A percentile compares a stretch with the other conserved stretches of the same genome.
phyloP scores from a whole-genome alignment of 2,113 vertebrate species.

The Parus major region DNA sequence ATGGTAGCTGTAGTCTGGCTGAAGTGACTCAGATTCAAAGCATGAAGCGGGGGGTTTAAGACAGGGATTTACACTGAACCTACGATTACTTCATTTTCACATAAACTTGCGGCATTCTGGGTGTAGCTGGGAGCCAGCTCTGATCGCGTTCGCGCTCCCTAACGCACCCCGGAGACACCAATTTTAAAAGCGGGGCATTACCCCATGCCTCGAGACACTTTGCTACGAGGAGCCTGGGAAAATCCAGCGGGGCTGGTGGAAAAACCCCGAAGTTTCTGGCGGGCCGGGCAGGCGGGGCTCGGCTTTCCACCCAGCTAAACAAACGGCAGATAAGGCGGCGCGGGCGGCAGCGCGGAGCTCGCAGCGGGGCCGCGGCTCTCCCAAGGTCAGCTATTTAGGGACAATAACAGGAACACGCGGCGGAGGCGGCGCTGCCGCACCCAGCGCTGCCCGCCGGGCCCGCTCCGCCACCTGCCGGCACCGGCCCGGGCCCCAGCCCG shows the following conservation, averaged over 20 bases:
- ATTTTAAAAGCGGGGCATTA: neutral
- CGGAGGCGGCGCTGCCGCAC: neutral
- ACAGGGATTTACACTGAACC: neutral
- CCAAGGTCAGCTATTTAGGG: conserved; percentile 54
- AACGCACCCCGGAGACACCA: neutral
- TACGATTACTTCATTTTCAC: conserved; percentile 1
- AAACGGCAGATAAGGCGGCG: conserved; percentile 16
- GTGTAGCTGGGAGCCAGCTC: neutral
- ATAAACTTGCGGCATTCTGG: neutral
- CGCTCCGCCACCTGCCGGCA: neutral
- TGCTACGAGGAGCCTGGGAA: neutral
- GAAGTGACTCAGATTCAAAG: neutral
- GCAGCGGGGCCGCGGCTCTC: neutral
- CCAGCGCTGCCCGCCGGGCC: neutral
- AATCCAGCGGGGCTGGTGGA: neutral
- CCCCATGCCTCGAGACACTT: neutral
- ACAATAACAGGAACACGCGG: conserved; percentile 6
- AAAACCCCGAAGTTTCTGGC: conserved; percentile 20
- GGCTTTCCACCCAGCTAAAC: conserved; percentile 37
- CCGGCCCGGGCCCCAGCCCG: neutral
- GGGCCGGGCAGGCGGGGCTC: neutral
- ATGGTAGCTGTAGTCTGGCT: neutral
- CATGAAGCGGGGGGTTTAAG: neutral
- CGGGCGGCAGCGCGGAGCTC: neutral
- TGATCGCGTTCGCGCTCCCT: neutral